Evolutionary conservation across 2,113 vertebrate genomes (phyloP).

Genomic region (Glaucomys volans): DNA sequence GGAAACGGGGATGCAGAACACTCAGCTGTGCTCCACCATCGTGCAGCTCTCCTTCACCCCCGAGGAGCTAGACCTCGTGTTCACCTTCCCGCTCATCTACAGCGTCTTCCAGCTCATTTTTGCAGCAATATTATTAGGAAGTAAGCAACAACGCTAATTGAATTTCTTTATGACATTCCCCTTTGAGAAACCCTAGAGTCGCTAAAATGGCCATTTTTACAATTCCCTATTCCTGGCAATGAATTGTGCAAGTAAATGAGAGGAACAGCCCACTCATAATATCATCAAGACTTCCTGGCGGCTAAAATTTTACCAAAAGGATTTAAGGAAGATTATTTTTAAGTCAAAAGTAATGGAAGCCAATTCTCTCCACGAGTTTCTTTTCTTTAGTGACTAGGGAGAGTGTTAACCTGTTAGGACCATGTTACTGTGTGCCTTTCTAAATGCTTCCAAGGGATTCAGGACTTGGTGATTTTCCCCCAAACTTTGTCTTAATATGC

Average conservation of each 20-base stretch:
- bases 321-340: not conserved
- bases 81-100: slow-evolving; percentile 97
- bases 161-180: accelerated
- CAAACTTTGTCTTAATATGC: not conserved
- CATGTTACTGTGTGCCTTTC: not conserved
- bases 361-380: not conserved
- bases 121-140: slow-evolving; percentile 85
- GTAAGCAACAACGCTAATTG: slow-evolving; percentile 83
- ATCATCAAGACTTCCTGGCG: not conserved
- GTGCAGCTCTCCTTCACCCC: slow-evolving; percentile 94
- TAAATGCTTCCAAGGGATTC: not conserved
- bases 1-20: slow-evolving; percentile 97
- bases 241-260: not conserved
- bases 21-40: slow-evolving; percentile 96
- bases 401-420: not conserved
- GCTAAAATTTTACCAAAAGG: not conserved
- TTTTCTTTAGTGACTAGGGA: slow-evolving; percentile 6
- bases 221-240: not conserved
- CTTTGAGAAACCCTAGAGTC: not conserved
- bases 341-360: not conserved
- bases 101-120: slow-evolving; percentile 94
- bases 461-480: not conserved
- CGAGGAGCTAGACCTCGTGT: slow-evolving; percentile 92
- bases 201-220: not conserved
- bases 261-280: not conserved